A percentile compares a stretch with the other conserved stretches of the same genome.
Conservation (phyloP, 2,888 invertebrate genomes). For the Gastracanthus pulcherrimus region DNA sequence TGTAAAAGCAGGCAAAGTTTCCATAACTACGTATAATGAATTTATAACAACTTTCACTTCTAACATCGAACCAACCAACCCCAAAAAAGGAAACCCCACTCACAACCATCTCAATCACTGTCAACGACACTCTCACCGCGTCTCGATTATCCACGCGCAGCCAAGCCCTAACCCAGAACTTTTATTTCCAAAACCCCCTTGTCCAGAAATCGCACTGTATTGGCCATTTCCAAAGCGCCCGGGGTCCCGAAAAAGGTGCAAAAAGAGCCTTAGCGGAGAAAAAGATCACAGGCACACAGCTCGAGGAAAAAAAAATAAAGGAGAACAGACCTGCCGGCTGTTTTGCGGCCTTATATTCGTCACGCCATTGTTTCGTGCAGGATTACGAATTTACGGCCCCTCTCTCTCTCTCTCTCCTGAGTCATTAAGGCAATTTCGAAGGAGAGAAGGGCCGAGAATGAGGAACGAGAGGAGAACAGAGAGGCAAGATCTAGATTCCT, state of each 20-base stretch:
- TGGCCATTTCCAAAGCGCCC: not conserved
- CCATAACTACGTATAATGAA: too few species aligned
- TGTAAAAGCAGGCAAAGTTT: too few species aligned
- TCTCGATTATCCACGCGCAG: not conserved
- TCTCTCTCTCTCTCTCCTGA: not conserved
- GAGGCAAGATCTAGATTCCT: slow-evolving; percentile 14
- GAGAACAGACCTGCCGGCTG: slow-evolving; percentile 17
- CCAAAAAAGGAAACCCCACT: not conserved
- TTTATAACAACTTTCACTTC: too few species aligned
- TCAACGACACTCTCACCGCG: slow-evolving; percentile 20
- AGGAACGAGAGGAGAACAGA: not conserved
- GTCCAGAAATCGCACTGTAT: not conserved
- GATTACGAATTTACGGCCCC: slow-evolving; percentile 45
- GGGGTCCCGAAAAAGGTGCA: not conserved
- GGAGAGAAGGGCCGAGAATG: not conserved
- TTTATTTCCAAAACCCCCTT: not conserved
- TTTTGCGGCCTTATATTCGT: slow-evolving; percentile 41
- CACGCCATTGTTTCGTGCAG: slow-evolving; percentile 51
- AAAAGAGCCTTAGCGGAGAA: not conserved
- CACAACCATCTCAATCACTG: slow-evolving; percentile 11
- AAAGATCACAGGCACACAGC: not conserved
- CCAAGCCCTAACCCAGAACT: too few species aligned
- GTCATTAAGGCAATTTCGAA: slow-evolving; percentile 47
- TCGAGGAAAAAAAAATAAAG: not conserved
- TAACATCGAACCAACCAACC: too few species aligned